phyloP scores from a whole-genome alignment of 1,140 invertebrate species.

The Araneus ventricosus region DNA sequence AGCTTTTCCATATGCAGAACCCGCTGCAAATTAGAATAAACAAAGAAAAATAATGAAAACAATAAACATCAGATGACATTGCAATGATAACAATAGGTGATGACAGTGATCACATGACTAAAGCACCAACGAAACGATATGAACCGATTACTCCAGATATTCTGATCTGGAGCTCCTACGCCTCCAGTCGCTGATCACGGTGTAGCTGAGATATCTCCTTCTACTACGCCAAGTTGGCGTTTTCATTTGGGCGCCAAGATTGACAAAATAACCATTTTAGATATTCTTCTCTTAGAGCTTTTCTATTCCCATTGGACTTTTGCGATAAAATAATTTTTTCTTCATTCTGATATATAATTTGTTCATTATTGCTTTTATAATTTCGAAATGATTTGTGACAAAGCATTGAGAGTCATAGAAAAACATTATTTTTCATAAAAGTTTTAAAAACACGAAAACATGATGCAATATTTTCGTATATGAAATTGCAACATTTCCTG shows the following conservation, averaged over 20 bases:
- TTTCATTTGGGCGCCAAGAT: background rate
- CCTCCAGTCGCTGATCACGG: slow-evolving; percentile 2
- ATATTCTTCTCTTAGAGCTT: no score
- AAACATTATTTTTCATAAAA: no score
- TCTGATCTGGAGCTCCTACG: slow-evolving; percentile 35
- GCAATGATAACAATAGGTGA: slow-evolving; percentile 17
- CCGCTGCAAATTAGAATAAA: slow-evolving; percentile 51
- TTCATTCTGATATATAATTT: no score
- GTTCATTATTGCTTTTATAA: no score
- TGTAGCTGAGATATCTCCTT: background rate
- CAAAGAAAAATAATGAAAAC: slow-evolving; percentile 43
- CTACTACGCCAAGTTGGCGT: slow-evolving; percentile 37
- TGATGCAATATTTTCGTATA: no score
- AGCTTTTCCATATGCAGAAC: slow-evolving; percentile 37
- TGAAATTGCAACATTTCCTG: no score
- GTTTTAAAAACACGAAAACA: no score
- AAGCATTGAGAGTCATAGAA: no score
- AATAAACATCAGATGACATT: slow-evolving; percentile 52
- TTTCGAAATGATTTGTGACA: no score
- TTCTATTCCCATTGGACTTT: no score
- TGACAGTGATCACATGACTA: slow-evolving; percentile 65
- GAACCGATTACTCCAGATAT: slow-evolving; percentile 27
- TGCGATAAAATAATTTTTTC: no score
- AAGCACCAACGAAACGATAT: slow-evolving; percentile 45
- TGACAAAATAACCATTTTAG: background rate